Evolutionary conservation across 64 coral and sea anemone genomes (phyloP), one percentile per base, ranked within the genome.

Genomic region (Pocillopora verrucosa): DNA sequence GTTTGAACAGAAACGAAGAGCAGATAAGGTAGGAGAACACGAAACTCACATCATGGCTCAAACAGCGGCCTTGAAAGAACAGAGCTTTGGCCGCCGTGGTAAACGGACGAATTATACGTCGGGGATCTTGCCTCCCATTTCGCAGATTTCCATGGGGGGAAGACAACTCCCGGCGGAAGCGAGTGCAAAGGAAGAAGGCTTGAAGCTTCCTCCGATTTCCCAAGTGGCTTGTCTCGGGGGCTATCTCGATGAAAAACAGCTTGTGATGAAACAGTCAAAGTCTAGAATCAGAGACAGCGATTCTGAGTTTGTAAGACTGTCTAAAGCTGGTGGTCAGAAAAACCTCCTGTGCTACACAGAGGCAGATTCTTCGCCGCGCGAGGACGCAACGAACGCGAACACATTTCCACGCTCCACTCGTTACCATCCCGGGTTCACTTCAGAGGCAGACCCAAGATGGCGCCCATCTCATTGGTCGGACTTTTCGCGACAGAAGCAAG

Each of bases 191-290:
- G 72, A 84, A 51, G 41, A 51, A 85, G 34, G 35, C 70, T 76
- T 74, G 15, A 83, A 83, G 65, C 60, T 91, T 14, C 61, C 82
- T 25, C 89, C 89, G 14, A 79, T 92, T 61, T 92, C 90, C 5
- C 90, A 92, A 74, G 83, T 92, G 4, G 75, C 65, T 20, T 92
- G 90, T 77, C 84, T 92, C 17, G 80, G 86, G 12, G 90, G 76
- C 34, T 68, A 59, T 16, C 36, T 22, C 0, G 59, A 84, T 56
- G 82, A 85, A 10, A 91, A 83, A 30, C 59, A 83, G 9, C 26
- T 57, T 11, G 45, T 60, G 11, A 25, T 63, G 17, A 70, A 59
- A 20, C 61, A 34, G 15, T 57, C 38, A 9, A 92, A 87, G 65
- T 73, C 77, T 73, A 57, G 56, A 72, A 60, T 80, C 26, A 25